These are phyloP conservation scores for Melanotaenia boesemani DNA, from an alignment of 2,797 vertebrate genomes.

Conservation along the genomic window DNA sequence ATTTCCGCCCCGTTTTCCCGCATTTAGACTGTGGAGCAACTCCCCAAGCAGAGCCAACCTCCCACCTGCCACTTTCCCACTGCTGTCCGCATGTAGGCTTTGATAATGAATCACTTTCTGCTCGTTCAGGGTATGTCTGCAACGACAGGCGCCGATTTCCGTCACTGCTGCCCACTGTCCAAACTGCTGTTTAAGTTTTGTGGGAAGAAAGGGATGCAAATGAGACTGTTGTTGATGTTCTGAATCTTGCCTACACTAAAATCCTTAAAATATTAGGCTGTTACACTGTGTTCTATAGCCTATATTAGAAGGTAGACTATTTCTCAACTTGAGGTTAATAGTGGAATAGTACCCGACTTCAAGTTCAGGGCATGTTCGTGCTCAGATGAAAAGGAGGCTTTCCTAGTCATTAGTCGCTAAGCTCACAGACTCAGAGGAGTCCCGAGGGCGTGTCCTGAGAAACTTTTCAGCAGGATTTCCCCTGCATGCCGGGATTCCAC, in stretches of 20 bases:
- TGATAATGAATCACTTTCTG: conserved; percentile 78
- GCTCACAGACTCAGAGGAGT: conserved; percentile 45
- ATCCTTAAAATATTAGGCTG: conserved; percentile 8
- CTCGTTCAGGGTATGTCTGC: conserved; percentile 63
- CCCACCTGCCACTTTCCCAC: conserved; percentile 77
- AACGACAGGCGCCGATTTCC: conserved; percentile 74
- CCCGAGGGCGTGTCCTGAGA: conserved; percentile 81
- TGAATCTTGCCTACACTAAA: conserved; percentile 8
- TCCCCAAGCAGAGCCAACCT: conserved; percentile 45
- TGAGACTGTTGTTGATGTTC: conserved; percentile 15
- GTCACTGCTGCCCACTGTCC: conserved; percentile 82
- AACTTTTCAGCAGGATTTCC: conserved; percentile 71
- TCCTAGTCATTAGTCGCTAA: conserved; percentile 39
- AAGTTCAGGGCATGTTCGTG: conserved; percentile 33
- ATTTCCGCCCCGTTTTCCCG: conserved; percentile 42
- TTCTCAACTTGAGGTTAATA: conserved; percentile 10
- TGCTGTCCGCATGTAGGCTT: conserved; percentile 63
- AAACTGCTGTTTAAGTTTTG: conserved; percentile 48
- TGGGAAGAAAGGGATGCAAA: conserved; percentile 1
- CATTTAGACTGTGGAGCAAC: conserved; percentile 36
- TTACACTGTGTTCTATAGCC: neutral
- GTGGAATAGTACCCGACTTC: conserved; percentile 6
- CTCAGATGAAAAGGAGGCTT: conserved; percentile 42
- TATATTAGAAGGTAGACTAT: neutral
- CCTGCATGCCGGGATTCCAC: conserved; percentile 63